Evolutionary conservation across 1,140 invertebrate species (phyloP), one percentile per base, ranked within the genome.

Genomic region (Lethocerus indicus): DNA sequence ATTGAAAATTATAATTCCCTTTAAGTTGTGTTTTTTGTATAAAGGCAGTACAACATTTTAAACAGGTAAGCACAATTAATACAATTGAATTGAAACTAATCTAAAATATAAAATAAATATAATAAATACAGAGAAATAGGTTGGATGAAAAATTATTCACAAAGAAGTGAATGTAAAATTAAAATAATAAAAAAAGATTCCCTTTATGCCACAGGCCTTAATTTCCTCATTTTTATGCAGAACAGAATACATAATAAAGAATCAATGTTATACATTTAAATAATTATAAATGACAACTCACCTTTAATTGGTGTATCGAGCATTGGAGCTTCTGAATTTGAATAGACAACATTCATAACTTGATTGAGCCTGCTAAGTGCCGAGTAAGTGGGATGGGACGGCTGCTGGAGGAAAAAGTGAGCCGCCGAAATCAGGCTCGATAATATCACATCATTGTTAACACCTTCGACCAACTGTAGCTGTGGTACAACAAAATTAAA

Each of bases 381-480:
- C 1, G 82, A 79, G 68, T 83, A 93, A 0, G 88, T 81, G 1
- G 92, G 90, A 70, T 97, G 91, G 39, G 87, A 81, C 14, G 87
- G 89, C 62, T 93, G 81, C 61, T 97, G 92, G 25, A 97, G 71
- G 66, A 97, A 97, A 56, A 95, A 70, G 61, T 91, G 85, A 45
- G 81, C 80, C 18, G 87, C 81, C 56, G 78, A 77, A 6, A 91
- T 75, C 54, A 93, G 75, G 55, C 79, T 80, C 57, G 83, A 88
- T 40, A 97, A 71, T 41, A 83, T 75, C 1, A 94, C 83, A 65
- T 96, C 91, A 60, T 92, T 89, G 60, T 87, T 87, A n/a, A 95
- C 80, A 39, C 84, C 86, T 60, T 87, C 86, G 49, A 93, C 76
- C 41, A 97, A 67, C 58, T 78, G 78, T 50, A 95, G 68, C 76